phyloP scores from a whole-genome alignment of 2,113 vertebrate genomes.

The Merops nubicus region DNA sequence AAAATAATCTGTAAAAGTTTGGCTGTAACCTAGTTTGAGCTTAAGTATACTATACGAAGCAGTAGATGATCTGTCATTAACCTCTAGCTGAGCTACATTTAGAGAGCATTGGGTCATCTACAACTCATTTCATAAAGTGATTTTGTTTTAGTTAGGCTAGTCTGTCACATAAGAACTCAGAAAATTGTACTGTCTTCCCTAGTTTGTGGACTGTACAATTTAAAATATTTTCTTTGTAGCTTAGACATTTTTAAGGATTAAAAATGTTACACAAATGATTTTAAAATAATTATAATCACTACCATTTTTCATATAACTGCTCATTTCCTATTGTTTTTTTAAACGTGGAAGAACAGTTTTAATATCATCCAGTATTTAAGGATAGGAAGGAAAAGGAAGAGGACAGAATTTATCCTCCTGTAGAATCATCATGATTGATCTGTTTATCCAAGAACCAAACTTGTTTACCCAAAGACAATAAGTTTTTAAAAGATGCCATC shows the following conservation, averaged over 20 bases:
- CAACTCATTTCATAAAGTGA: neutral
- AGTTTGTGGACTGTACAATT: neutral
- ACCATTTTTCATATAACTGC: neutral
- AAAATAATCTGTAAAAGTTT: neutral
- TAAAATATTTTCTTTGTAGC: neutral
- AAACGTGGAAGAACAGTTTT: neutral
- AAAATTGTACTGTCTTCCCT: neutral
- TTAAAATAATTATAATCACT: neutral
- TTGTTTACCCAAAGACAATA: neutral
- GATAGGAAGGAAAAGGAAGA: neutral
- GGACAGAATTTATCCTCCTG: neutral
- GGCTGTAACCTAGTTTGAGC: neutral
- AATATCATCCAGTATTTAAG: neutral
- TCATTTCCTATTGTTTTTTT: constrained; percentile 11
- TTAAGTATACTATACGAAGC: neutral
- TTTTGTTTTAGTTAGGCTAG: neutral
- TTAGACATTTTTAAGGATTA: neutral
- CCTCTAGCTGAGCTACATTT: neutral
- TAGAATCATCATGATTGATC: neutral
- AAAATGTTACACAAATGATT: neutral
- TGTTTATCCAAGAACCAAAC: constrained; percentile 6
- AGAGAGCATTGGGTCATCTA: neutral
- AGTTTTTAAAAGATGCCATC: neutral
- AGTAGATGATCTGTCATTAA: neutral
- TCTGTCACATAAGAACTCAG: neutral